phyloP scores from a whole-genome alignment of 2,797 vertebrate species.

The Trematomus bernacchii region DNA sequence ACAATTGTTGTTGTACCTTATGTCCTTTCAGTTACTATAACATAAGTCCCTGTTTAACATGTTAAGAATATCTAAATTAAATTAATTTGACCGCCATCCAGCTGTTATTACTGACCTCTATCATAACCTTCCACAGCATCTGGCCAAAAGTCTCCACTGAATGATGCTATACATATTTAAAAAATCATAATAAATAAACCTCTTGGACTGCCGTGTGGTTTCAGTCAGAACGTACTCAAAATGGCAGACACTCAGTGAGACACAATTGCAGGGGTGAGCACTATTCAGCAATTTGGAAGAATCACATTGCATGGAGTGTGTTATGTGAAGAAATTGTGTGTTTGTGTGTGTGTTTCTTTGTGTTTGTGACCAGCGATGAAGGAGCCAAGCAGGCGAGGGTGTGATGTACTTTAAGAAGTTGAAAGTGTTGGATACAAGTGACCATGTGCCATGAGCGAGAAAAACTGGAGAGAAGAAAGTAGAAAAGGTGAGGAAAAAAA shows the following conservation, averaged over 20 bases:
- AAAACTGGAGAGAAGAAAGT: constrained; percentile 64
- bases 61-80: not conserved
- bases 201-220: constrained; percentile 3
- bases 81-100: not conserved
- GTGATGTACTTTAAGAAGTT: constrained; percentile 81
- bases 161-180: not conserved
- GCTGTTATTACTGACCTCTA: constrained; percentile 24
- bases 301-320: constrained; percentile 19
- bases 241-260: constrained; percentile 29
- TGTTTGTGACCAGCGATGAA: constrained; percentile 62
- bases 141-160: not conserved
- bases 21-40: not conserved
- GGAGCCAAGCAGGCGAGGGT: constrained; percentile 69
- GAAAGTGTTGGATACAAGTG: constrained; percentile 76
- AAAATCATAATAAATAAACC: not conserved
- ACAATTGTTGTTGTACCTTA: too few relatives aligned
- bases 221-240: constrained; percentile 6
- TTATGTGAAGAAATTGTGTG: constrained; percentile 15
- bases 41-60: not conserved
- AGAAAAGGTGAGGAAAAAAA: constrained; percentile 60
- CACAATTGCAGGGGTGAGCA: constrained; percentile 24
- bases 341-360: constrained; percentile 13
- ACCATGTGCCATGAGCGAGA: constrained; percentile 73
- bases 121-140: constrained; percentile 5
- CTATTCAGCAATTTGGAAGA: constrained; percentile 11